A percentile compares a stretch with the other conserved stretches of the same genome.
These are phyloP conservation scores for Neoascia interrupta DNA, from an alignment of 2,888 invertebrate genomes.

Conservation along the genomic window DNA sequence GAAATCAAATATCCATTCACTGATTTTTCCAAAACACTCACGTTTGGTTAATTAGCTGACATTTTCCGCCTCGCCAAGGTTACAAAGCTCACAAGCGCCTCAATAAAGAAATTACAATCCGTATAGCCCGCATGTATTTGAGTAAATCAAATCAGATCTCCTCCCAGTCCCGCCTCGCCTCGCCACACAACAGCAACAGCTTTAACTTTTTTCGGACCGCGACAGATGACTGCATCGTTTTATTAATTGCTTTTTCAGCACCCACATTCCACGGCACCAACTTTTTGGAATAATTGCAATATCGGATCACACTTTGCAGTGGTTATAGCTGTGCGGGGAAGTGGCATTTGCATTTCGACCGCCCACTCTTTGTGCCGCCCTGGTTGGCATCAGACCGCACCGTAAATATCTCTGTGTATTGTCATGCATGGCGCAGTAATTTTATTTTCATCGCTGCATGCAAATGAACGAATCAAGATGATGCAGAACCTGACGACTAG, in stretches of 20 bases:
- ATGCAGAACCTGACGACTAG: not conserved
- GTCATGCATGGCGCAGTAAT: slow-evolving; percentile 14
- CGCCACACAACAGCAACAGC: not conserved
- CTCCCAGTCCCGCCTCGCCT: not conserved
- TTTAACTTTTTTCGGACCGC: slow-evolving; percentile 9
- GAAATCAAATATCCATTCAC: no score
- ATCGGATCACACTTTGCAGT: slow-evolving; percentile 42
- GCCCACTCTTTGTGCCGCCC: slow-evolving; percentile 13
- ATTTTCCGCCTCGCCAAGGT: slow-evolving; percentile 3
- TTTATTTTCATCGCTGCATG: slow-evolving; percentile 25
- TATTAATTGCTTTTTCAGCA: slow-evolving; percentile 50
- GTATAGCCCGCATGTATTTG: slow-evolving; percentile 15
- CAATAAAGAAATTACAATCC: slow-evolving; percentile 25
- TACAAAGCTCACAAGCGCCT: slow-evolving; percentile 17
- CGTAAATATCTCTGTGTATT: slow-evolving; percentile 32
- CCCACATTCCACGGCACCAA: slow-evolving; percentile 39
- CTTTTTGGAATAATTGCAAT: slow-evolving; percentile 52
- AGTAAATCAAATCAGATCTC: slow-evolving; percentile 20
- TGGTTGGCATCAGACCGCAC: slow-evolving; percentile 5
- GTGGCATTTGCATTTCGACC: slow-evolving; percentile 45
- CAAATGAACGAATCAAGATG: slow-evolving; percentile 10
- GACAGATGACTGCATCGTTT: slow-evolving; percentile 17
- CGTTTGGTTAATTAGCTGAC: slow-evolving; percentile 10
- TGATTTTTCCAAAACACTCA: not conserved
- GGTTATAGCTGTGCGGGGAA: slow-evolving; percentile 15